Conservation (phyloP, 2,113 vertebrate genomes). For the Lichenostomus cassidix region DNA sequence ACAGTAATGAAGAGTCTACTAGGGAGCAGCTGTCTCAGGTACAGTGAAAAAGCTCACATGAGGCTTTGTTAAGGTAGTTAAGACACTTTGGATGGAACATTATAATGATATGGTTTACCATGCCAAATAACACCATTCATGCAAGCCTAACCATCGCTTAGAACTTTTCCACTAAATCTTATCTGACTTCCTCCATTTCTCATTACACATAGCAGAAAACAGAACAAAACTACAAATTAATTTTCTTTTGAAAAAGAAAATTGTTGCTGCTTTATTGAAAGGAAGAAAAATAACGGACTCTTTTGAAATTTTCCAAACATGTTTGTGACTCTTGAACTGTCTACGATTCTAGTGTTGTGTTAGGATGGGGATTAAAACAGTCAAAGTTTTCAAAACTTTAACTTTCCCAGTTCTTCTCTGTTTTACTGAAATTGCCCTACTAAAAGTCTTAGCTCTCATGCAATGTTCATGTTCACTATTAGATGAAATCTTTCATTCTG, state of each 20-base stretch:
- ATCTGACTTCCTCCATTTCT: neutral
- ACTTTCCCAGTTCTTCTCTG: neutral
- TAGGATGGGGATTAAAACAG: neutral
- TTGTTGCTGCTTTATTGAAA: neutral
- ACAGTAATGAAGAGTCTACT: neutral
- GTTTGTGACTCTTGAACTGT: neutral
- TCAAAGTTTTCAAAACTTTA: neutral
- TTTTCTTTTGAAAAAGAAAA: neutral
- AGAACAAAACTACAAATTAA: neutral
- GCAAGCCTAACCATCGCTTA: neutral
- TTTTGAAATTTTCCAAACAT: neutral
- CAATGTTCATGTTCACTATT: neutral
- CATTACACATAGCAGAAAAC: neutral
- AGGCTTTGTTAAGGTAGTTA: neutral
- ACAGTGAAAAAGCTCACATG: neutral
- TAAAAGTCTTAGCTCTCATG: neutral
- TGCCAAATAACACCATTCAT: neutral
- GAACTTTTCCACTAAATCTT: neutral
- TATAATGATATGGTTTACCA: neutral
- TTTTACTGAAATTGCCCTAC: neutral
- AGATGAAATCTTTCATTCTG: neutral
- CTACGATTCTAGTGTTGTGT: neutral
- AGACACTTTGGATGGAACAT: neutral
- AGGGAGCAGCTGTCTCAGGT: neutral
- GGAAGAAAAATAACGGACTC: neutral